Base-by-base conservation (phyloP, 2,888 invertebrate species). In the Nemotelus pantherinus region DNA sequence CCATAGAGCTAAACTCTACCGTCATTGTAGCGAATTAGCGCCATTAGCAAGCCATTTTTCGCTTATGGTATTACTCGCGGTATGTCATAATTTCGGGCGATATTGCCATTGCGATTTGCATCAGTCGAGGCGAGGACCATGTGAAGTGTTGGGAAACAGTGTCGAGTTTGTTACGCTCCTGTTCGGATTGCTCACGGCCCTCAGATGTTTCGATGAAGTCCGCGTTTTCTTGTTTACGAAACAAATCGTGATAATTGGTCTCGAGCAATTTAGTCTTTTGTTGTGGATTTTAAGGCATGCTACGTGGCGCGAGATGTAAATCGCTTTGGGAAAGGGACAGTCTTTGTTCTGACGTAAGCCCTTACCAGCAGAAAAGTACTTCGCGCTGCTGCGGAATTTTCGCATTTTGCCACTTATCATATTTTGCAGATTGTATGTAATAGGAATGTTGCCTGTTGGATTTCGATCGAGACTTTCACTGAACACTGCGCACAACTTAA, bases 161-260 rank as follows among this genome's bases (percentile, higher is more conserved):
- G 55, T 55, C n/a, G 25, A 70, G 25, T 10, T 53, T 53, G 55
- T 41, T 55, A 43, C 70, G 70, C 70, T 70, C 70, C 70, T 70
- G 70, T 70, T 70, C 55, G 41, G 53, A 70, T 70, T 70, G 53
- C 43, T 25, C 43, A 70, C 41, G 2, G 50, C 25, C 53, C 68
- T 70, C 70, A 55, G 70, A 6, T 70, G 41, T 9, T 63, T 53
- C 44, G 53, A 70, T 43, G 55, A 39, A 55, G 25, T 39, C 47
- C 41, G 41, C 6, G 9, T 3, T 53, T 41, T 48, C 50, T 5
- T 74, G 60, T 47, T 74, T 60, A 48, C 74, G 74, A 74, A 74
- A 74, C 48, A 74, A 74, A n/a, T 74, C 74, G 74, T 74, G 74
- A 74, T 74, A 74, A 74, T 74, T 74, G 74, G 74, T 74, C 74